phyloP scores from a whole-genome alignment of 2,888 invertebrate species.

The Germaria angustata region DNA sequence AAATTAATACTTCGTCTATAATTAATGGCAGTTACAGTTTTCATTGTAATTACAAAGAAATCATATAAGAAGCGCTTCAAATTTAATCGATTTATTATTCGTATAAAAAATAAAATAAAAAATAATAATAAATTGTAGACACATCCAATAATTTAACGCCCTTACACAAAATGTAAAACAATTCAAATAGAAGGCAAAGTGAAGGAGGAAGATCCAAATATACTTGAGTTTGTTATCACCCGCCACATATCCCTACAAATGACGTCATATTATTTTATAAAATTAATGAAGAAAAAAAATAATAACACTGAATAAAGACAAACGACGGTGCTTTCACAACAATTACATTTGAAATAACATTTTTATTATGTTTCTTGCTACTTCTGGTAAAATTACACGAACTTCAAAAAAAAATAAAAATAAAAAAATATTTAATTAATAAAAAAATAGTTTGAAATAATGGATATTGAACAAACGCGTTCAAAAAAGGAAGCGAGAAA shows the following conservation, averaged over 20 bases:
- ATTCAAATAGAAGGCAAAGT: conserved; percentile 17
- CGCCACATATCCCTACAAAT: neutral
- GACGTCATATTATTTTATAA: conserved; percentile 18
- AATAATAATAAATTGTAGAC: neutral
- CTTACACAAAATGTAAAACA: conserved; percentile 32
- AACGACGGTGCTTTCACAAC: conserved; percentile 20
- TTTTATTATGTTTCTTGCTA: neutral
- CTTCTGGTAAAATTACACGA: conserved; percentile 34
- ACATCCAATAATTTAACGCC: conserved; percentile 29
- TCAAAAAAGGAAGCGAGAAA: neutral
- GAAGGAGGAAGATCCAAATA: conserved; percentile 23
- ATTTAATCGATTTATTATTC: conserved; percentile 47
- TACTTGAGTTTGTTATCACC: neutral
- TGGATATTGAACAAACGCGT: conserved; percentile 12
- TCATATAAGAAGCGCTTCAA: conserved; percentile 56
- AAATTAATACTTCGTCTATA: neutral
- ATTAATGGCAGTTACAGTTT: neutral
- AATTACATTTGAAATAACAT: conserved; percentile 30
- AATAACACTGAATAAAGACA: neutral
- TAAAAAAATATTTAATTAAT: neutral
- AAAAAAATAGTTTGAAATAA: neutral
- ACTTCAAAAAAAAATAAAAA: neutral
- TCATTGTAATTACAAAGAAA: neutral
- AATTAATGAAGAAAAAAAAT: neutral
- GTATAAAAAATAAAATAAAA: no score